Percentiles rank a stretch among this genome's conserved stretches.
Conservation (phyloP, 2,888 invertebrate species). For the Microplitis manilae region DNA sequence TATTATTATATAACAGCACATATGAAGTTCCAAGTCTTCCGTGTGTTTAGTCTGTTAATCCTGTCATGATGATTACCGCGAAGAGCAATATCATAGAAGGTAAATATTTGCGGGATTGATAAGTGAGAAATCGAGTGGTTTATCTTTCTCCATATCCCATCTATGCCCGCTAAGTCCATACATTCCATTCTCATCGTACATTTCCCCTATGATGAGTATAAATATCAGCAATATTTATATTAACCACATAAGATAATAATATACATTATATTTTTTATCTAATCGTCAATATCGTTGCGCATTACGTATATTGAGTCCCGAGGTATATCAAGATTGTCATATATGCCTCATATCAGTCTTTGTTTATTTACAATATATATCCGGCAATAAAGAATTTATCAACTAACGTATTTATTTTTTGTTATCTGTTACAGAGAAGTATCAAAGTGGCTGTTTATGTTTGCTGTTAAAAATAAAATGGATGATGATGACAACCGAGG, state of each 20-base stretch:
- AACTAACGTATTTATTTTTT: too few relatives aligned
- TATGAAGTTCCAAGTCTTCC: not conserved
- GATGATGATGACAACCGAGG: too few relatives aligned
- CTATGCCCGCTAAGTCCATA: not conserved
- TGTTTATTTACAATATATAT: too few relatives aligned
- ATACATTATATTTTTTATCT: too few relatives aligned
- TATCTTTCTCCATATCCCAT: not conserved
- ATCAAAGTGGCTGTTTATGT: too few relatives aligned
- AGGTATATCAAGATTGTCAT: too few relatives aligned
- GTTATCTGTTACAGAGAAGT: too few relatives aligned
- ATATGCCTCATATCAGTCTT: too few relatives aligned
- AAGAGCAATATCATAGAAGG: not conserved
- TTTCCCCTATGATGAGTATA: not conserved
- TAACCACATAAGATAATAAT: not conserved
- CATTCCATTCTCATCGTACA: not conserved
- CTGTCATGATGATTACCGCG: not conserved
- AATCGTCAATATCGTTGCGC: too few relatives aligned
- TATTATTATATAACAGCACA: not conserved
- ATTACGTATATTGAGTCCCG: too few relatives aligned
- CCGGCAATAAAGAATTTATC: too few relatives aligned
- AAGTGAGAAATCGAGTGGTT: not conserved
- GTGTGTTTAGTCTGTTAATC: not conserved
- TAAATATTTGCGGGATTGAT: conserved; percentile 1
- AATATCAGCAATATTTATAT: not conserved
- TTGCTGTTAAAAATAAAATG: too few relatives aligned